Conservation (phyloP, 2,888 invertebrate species). For the Disparrhopalites patrizii region DNA sequence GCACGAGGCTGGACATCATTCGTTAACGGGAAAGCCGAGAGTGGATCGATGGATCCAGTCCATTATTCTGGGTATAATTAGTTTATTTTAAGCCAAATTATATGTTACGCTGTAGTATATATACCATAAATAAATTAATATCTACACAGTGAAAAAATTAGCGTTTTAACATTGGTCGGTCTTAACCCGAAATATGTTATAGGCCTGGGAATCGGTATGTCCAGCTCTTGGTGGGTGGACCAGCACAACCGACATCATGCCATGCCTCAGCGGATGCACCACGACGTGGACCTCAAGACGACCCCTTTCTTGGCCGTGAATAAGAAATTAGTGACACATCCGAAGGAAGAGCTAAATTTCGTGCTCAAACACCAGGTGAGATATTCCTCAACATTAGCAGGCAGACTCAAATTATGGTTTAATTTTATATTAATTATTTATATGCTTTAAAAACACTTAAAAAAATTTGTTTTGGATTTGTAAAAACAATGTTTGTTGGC, state of each 20-base stretch:
- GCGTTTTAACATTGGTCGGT: too few species aligned
- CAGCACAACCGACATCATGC: slow-evolving; percentile 45
- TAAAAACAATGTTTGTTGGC: not conserved
- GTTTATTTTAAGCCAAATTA: too few species aligned
- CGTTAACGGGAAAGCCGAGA: slow-evolving; percentile 9
- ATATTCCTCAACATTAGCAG: not conserved
- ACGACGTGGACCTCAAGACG: slow-evolving; percentile 43
- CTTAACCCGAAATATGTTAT: too few species aligned
- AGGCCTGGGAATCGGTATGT: slow-evolving; percentile 36
- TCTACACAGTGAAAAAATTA: too few species aligned
- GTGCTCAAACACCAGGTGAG: slow-evolving; percentile 40
- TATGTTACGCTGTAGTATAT: too few species aligned
- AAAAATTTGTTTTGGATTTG: not conserved
- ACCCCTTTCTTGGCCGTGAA: slow-evolving; percentile 39
- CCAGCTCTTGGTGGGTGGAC: slow-evolving; percentile 39
- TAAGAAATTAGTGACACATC: slow-evolving; percentile 33
- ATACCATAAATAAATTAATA: too few species aligned
- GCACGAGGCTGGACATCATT: slow-evolving; percentile 23
- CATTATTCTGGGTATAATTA: not conserved
- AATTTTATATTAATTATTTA: too few species aligned
- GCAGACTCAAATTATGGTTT: not conserved
- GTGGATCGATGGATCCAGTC: slow-evolving; percentile 14
- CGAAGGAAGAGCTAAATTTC: slow-evolving; percentile 30
- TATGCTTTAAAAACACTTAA: too few species aligned
- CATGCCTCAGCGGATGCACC: slow-evolving; percentile 43